phyloP scores from a whole-genome alignment of 2,797 vertebrate species.

The Silurus lanzhouensis region DNA sequence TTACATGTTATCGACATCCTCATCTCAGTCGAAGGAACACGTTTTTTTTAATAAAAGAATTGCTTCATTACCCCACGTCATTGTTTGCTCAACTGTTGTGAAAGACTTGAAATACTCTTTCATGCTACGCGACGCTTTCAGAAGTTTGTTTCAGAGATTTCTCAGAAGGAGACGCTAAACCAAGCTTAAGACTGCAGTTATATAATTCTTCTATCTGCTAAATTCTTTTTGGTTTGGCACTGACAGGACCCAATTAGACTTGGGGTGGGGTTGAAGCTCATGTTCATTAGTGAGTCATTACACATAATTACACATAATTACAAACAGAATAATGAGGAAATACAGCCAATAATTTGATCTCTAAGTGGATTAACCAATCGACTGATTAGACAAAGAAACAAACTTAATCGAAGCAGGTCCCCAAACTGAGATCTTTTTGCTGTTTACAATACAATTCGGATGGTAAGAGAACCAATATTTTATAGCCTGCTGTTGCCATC shows the following conservation, averaged over 20 bases:
- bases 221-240: not conserved
- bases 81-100: not conserved
- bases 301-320: not conserved
- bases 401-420: not conserved
- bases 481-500: not conserved
- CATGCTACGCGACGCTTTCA: not conserved
- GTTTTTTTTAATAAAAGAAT: no score
- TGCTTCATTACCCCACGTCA: no score
- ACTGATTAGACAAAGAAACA: constrained; percentile 1
- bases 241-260: not conserved
- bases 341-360: not conserved
- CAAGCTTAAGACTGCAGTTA: not conserved
- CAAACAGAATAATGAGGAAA: constrained; percentile 17
- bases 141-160: not conserved
- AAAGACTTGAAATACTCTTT: not conserved
- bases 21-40: not conserved
- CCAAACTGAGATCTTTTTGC: not conserved
- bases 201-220: not conserved
- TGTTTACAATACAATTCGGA: not conserved
- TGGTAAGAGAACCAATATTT: not conserved
- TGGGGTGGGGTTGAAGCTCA: not conserved
- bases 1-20: not conserved
- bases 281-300: constrained; percentile 13
- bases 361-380: not conserved
- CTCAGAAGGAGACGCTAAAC: not conserved